A percentile compares a stretch with the other conserved stretches of the same genome.
These are phyloP conservation scores for Lethrus apterus DNA, from an alignment of 1,140 invertebrate genomes.

Conservation along the genomic window DNA sequence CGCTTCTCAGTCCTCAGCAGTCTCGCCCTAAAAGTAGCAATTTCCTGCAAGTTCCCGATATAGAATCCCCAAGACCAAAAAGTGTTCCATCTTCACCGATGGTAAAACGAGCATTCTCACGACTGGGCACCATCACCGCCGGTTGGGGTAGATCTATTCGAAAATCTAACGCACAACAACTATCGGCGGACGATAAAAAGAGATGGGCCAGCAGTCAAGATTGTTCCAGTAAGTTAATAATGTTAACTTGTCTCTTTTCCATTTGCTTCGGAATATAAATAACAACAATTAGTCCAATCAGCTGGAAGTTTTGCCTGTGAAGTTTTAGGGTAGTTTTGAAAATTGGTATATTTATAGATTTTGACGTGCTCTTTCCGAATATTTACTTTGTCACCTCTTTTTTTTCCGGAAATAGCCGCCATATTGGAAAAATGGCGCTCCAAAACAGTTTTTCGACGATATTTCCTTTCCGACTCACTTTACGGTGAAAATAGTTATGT, in stretches of 20 bases:
- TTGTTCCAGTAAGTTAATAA: slow-evolving; percentile 63
- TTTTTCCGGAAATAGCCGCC: too few relatives aligned
- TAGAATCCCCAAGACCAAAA: slow-evolving; percentile 63
- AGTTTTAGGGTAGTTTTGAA: too few relatives aligned
- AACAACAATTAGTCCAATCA: too few relatives aligned
- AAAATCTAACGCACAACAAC: slow-evolving; percentile 58
- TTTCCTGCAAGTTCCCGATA: slow-evolving; percentile 63
- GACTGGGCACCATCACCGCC: slow-evolving; percentile 79
- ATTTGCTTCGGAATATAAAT: not conserved
- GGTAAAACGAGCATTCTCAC: slow-evolving; percentile 84
- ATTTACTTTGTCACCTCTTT: too few relatives aligned
- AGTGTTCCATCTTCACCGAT: slow-evolving; percentile 91
- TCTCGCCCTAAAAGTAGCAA: slow-evolving; percentile 81
- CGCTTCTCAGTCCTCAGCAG: slow-evolving; percentile 69
- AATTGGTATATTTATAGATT: too few relatives aligned
- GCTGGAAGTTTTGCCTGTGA: too few relatives aligned
- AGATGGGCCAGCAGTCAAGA: slow-evolving; percentile 88
- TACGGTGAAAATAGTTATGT: too few relatives aligned
- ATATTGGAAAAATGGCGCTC: too few relatives aligned
- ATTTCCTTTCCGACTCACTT: too few relatives aligned
- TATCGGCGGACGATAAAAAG: slow-evolving; percentile 79
- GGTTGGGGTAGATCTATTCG: slow-evolving; percentile 81
- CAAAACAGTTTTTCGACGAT: too few relatives aligned
- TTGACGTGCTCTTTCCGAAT: too few relatives aligned
- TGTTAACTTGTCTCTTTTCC: not conserved